Evolutionary conservation across 2,113 vertebrate genomes (phyloP).

Genomic region (Raja brachyura): DNA sequence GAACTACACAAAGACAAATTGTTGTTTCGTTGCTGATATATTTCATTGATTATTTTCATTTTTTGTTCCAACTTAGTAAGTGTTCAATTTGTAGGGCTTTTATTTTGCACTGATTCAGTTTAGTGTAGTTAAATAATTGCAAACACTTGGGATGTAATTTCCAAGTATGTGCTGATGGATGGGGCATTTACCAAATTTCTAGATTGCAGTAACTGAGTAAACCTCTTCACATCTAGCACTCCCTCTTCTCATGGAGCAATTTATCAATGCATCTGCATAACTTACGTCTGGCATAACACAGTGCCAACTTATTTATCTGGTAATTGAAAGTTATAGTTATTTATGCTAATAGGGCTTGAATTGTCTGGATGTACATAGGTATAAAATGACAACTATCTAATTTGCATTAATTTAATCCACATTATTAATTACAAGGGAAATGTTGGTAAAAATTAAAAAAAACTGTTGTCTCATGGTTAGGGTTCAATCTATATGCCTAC

Average conservation of each 20-base stretch:
- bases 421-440: neutral
- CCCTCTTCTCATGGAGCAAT: neutral
- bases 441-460: neutral
- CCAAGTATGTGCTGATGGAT: neutral
- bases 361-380: neutral
- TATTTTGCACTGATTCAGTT: neutral
- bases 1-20: too few species aligned
- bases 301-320: neutral
- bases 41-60: neutral
- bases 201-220: neutral
- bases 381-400: neutral
- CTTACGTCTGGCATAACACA: neutral
- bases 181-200: neutral
- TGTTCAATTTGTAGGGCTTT: neutral
- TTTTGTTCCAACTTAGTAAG: neutral
- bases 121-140: neutral
- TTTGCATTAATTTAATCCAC: neutral
- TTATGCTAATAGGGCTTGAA: too few species aligned
- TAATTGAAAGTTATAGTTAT: neutral
- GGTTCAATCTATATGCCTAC: conserved; percentile 57
- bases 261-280: neutral
- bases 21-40: neutral
- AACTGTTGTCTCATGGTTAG: neutral
- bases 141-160: neutral
- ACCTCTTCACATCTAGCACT: neutral